Evolutionary conservation across 64 coral and sea anemone genomes (phyloP).

Genomic region (Stylophora pistillata): DNA sequence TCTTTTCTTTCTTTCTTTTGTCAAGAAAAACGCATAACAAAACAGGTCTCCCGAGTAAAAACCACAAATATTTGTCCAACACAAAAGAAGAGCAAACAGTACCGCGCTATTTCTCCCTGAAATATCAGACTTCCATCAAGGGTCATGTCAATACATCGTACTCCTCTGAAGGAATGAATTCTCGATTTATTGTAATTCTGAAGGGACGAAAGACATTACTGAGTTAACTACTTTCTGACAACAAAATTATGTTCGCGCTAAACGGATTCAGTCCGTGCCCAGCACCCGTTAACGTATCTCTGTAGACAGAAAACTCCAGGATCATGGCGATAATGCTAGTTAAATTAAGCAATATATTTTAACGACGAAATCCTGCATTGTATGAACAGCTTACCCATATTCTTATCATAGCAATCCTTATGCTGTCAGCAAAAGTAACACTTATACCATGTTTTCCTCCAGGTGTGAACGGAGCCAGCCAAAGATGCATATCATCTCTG

Average conservation of each 20-base stretch:
- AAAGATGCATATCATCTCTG: slow-evolving; percentile 96
- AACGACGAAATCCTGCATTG: neutral
- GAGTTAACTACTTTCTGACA: no score
- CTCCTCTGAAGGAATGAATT: slow-evolving; percentile 97
- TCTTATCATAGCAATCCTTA: slow-evolving; percentile 84
- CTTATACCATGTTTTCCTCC: slow-evolving; percentile 72
- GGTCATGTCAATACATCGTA: slow-evolving; percentile 81
- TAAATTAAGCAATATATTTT: no score
- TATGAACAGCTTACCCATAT: slow-evolving; percentile 69
- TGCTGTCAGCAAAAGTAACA: slow-evolving; percentile 61
- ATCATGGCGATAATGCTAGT: no score
- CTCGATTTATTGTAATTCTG: slow-evolving; percentile 99
- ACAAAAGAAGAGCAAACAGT: neutral
- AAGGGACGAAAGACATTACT: neutral
- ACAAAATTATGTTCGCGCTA: no score
- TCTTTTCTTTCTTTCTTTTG: no score
- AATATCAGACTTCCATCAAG: slow-evolving; percentile 88
- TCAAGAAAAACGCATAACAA: no score
- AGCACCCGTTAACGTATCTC: no score
- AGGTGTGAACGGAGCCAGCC: slow-evolving; percentile 87
- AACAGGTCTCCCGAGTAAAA: neutral
- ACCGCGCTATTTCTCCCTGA: slow-evolving; percentile 95
- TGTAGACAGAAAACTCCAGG: no score
- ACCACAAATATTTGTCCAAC: neutral
- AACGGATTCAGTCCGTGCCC: no score